phyloP scores from a whole-genome alignment of 1,140 invertebrate species.

The Neodiprion lecontei region DNA sequence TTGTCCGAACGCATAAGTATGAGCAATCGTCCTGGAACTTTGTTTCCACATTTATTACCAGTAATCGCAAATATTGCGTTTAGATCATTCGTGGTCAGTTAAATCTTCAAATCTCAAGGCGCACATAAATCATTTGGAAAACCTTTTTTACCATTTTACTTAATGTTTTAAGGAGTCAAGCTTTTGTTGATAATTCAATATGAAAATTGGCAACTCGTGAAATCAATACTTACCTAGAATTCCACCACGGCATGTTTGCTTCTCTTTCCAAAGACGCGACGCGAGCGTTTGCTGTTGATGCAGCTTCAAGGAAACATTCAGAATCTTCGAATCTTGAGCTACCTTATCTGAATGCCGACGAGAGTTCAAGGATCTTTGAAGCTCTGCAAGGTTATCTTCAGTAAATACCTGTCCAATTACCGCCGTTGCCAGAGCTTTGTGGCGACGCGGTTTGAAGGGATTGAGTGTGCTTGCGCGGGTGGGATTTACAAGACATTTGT shows the following conservation, averaged over 20 bases:
- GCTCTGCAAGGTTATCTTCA: conserved; percentile 71
- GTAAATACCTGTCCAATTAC: conserved; percentile 72
- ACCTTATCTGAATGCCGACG: conserved; percentile 68
- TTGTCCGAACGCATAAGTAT: conserved; percentile 19
- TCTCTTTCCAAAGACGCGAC: conserved; percentile 91
- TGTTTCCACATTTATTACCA: not conserved
- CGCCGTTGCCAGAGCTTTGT: conserved; percentile 67
- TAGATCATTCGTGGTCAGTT: not conserved
- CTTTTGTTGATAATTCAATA: conserved; percentile 19
- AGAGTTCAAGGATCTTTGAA: conserved; percentile 75
- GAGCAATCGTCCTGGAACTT: not conserved
- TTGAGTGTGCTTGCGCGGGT: not conserved
- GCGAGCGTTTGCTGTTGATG: conserved; percentile 88
- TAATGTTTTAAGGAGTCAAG: not conserved
- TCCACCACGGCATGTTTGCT: conserved; percentile 81
- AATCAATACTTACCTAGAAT: conserved; percentile 64
- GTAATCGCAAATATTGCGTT: conserved; percentile 23
- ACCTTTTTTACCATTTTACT: not conserved
- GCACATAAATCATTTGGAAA: no score
- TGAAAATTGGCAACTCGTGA: conserved; percentile 15
- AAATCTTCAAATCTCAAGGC: not conserved
- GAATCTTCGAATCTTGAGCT: conserved; percentile 68
- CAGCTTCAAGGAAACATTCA: conserved; percentile 77
- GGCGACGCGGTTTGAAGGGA: conserved; percentile 34
- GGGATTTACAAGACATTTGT: conserved; percentile 9